These are phyloP conservation scores for Nesogale talazaci DNA, from an alignment of 2,113 vertebrate species.

Conservation along the genomic window DNA sequence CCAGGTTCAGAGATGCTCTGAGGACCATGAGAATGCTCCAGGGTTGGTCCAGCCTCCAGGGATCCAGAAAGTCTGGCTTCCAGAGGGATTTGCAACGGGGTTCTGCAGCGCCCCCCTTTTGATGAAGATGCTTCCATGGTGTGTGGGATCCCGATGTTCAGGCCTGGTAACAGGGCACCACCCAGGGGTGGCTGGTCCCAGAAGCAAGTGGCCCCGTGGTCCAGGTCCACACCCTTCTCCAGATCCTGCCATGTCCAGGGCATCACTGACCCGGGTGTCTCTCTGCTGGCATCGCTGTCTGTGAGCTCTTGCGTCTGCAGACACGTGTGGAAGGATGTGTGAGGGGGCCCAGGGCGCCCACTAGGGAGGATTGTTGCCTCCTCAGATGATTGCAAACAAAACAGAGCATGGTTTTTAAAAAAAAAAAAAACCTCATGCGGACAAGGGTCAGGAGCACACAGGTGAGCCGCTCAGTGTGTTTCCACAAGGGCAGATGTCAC, in stretches of 20 bases:
- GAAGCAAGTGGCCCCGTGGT: not conserved
- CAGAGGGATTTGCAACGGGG: not conserved
- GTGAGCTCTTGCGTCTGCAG: not conserved
- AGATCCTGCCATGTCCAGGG: not conserved
- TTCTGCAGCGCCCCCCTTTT: not conserved
- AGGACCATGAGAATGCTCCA: not conserved
- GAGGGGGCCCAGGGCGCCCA: accelerated
- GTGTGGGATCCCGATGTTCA: not conserved
- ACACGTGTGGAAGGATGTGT: accelerated
- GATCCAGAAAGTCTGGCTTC: not conserved
- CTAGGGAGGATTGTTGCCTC: not conserved
- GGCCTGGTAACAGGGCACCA: not conserved
- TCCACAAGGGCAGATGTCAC: not conserved
- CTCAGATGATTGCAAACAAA: not conserved
- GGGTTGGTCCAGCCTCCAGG: not conserved
- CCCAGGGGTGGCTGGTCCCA: not conserved
- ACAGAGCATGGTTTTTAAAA: no score
- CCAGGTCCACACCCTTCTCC: not conserved
- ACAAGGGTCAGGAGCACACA: not conserved
- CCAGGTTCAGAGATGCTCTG: not conserved
- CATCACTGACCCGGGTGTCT: no score
- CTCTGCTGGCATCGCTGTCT: not conserved
- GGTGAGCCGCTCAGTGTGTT: not conserved
- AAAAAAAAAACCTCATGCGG: not conserved
- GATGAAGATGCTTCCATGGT: not conserved